phyloP scores from a whole-genome alignment of 2,113 vertebrate species.

The Holacanthus passer region DNA sequence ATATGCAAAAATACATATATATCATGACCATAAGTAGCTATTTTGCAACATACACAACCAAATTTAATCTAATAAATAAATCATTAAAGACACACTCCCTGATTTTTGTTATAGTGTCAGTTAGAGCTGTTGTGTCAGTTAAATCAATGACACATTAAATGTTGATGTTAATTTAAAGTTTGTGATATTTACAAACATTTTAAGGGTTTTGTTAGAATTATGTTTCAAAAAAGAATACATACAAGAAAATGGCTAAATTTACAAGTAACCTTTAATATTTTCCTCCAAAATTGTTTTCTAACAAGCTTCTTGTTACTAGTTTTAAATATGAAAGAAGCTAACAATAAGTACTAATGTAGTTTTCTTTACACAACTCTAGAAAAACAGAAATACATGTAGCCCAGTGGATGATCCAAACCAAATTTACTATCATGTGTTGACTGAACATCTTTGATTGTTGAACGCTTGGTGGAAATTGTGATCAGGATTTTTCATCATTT shows the following conservation, averaged over 20 bases:
- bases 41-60: not conserved
- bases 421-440: not conserved
- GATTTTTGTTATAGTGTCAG: not conserved
- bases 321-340: too few species aligned
- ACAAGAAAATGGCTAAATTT: too few species aligned
- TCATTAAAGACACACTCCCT: not conserved
- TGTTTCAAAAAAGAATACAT: too few species aligned
- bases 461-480: not conserved
- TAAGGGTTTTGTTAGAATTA: too few species aligned
- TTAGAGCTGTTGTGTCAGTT: not conserved
- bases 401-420: not conserved
- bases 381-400: not conserved
- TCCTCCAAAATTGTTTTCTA: not conserved
- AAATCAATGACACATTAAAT: not conserved
- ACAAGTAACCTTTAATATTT: too few species aligned
- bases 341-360: not conserved
- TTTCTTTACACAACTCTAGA: not conserved
- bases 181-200: not conserved
- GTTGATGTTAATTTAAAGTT: not conserved
- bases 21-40: not conserved
- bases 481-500: not conserved
- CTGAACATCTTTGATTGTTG: not conserved
- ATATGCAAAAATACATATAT: not conserved
- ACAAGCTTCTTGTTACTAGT: not conserved
- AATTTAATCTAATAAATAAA: not conserved